Base-by-base conservation (phyloP, 1,140 invertebrate species). In the Trichoplusia ni region DNA sequence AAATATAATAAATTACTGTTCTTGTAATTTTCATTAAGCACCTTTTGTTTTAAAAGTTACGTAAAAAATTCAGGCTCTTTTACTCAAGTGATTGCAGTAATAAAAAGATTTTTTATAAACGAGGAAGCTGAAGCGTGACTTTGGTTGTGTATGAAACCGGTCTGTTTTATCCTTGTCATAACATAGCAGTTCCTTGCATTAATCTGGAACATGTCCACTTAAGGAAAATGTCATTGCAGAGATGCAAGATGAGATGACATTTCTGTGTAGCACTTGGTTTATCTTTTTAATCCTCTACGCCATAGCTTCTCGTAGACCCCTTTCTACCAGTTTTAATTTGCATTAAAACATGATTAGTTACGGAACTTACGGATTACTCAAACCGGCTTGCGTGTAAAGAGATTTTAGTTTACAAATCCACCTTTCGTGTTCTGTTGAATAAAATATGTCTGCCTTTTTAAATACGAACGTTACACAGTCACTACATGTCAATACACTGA, bases 401-500 rank as follows among this genome's bases (percentile, higher is more conserved):
- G n/a, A n/a, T n/a, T n/a, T n/a, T n/a, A n/a, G n/a, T n/a, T n/a
- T n/a, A n/a, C n/a, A n/a, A n/a, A n/a, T n/a, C n/a, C n/a, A n/a
- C n/a, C n/a, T n/a, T n/a, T n/a, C n/a, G n/a, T n/a, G n/a, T n/a
- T n/a, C n/a, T n/a, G n/a, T n/a, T n/a, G n/a, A 49, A 49, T 49
- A 18, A 9, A 8, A 47, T 16, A 47, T 49, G 27, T 8, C 8
- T 49, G n/a, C 23, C 18, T 27, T 13, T 29, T 13, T 47, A 47
- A 9, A 27, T 31, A 7, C 27, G 23, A 49, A 29, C 25, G 46
- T 8, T 31, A 18, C 2, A 49, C 18, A 7, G 18, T 4, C 19
- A 25, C 31, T 58, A n/a, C n/a, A 38, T 29, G 25, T 42, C 51
- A 37, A 54, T 54, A 54, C 1, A 40, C 7, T 54, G 25, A 58